Evolutionary conservation across 2,113 vertebrate genomes (phyloP), one percentile per base, ranked within the genome.

Genomic region (Agapornis roseicollis): DNA sequence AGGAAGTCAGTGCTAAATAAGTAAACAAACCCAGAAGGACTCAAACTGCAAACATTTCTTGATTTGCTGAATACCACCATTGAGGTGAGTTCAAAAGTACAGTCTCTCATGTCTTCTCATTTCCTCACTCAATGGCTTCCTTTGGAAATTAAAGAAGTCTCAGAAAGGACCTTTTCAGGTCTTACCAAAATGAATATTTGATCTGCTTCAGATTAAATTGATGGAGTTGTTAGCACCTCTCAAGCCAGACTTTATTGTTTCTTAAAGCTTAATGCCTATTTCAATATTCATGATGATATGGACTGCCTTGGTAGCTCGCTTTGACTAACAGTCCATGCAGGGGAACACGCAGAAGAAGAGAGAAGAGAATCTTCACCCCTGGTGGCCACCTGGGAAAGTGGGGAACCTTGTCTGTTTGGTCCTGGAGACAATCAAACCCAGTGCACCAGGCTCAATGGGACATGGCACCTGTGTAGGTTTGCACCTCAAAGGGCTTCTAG

Each of bases 171-270:
- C 12, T 80, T 92, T 83, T 44, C 65, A 35, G 44, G 65, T 42
- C 44, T 94, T 92, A 60, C 70, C 6, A 23, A 88, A 97, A 95
- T 87, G 44, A 98, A 87, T 95, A 91, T 92, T 97, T 96, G 92
- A 96, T 89, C 76, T 91, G 55, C 80, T 65, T 88, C 55, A 95
- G 88, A 91, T 94, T 85, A 96, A 97, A 96, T 73, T 0, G 0
- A 66, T 20, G 81, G 80, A 80, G 44, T 82, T 77, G 8, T 53
- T 82, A 35, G 58, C 46, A 69, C 27, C 24, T 96, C 31, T 96
- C 41, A 90, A 97, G 35, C 25, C 69, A 90, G 46, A 91, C 47
- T 93, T 97, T 82, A 94, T 93, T 96, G 47, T 96, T 97, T 92
- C 85, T 29, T 58, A 71, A 90, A 89, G 47, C 42, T 84, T 91